Base-by-base conservation (phyloP, 2,797 vertebrate species). In the Sebastes oblongus region DNA sequence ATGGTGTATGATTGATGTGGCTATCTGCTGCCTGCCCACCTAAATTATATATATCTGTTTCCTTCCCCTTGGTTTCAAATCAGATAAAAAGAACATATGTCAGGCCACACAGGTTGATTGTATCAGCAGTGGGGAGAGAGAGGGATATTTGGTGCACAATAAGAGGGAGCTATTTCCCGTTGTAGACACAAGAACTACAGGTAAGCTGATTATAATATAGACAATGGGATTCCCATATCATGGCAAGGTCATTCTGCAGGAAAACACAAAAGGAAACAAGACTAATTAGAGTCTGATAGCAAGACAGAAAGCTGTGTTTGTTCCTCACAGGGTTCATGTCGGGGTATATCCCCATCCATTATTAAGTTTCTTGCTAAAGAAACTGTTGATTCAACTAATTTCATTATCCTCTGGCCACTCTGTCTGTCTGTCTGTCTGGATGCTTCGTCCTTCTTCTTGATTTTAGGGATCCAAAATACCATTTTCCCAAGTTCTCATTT, bases 1-100 rank as follows among this genome's bases (percentile, higher is more conserved):
- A 84, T 50, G 60, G 22, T 36, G 14, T 62, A 32, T 75, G 82
- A 81, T 20, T 84, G 77, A 88, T 88, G 54, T 59, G 5, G 55
- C 24, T 72, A 59, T 82, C 74, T 74, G 46, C 50, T 6, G 72
- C 61, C 69, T 67, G 55, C 61, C 27, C 50, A 66, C 60, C 22
- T 59, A 60, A 64, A 72, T 72, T 62, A 75, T 78, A 73, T 34
- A 73, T 34, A 73, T 72, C 72, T 36, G 32, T 77, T 82, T 74
- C 56, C 24, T 18, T 71, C 67, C 32, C 32, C 58, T 30, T 56
- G 67, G 85, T 80, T 61, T 73, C 60, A 52, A 52, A 73, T 56
- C 20, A 24, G 74, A 84, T 80, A 65, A 72, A 78, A 62, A 36
- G 39, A 65, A 78, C 66, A 65, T 27, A 66, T 68, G 34, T 60